Evolutionary conservation across 2,113 vertebrate genomes (phyloP).

Genomic region (Oxygymnocypris stewartii): DNA sequence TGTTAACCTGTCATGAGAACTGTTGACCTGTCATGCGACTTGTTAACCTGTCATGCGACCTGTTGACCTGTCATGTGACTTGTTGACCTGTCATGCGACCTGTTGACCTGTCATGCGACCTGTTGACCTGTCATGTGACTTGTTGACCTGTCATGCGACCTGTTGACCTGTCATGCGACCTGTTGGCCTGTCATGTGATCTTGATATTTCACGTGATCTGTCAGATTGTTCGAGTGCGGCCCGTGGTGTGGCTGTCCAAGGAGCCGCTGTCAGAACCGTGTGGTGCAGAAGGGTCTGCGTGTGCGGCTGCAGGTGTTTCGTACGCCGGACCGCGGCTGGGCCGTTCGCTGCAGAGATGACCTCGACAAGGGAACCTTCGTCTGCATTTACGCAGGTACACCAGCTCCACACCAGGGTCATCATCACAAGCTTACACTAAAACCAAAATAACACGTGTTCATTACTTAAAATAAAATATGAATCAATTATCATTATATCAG

Average conservation of each 20-base stretch:
- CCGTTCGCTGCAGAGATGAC: conserved; percentile 90
- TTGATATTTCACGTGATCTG: conserved; percentile 31
- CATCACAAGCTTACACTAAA: not conserved
- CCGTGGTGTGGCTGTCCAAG: conserved; percentile 85
- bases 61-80: too few relatives aligned
- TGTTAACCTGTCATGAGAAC: too few relatives aligned
- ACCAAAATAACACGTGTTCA: not conserved
- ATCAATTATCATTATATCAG: too few relatives aligned
- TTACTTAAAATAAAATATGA: not conserved
- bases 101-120: too few relatives aligned
- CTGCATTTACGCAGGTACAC: conserved; percentile 88
- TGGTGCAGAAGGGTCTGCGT: conserved; percentile 88
- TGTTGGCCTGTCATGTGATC: too few relatives aligned
- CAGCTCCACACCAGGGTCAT: not conserved
- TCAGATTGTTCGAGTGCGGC: conserved; percentile 89
- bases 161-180: too few relatives aligned
- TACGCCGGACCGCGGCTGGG: conserved; percentile 84
- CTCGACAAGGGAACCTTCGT: conserved; percentile 90
- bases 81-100: too few relatives aligned
- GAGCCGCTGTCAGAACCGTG: conserved; percentile 86
- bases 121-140: too few relatives aligned
- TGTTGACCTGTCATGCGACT: too few relatives aligned
- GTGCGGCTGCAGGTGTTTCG: conserved; percentile 90
- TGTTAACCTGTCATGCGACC: too few relatives aligned
- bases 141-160: too few relatives aligned